These are phyloP conservation scores for Sebastes taczanowskii DNA, from an alignment of 2,797 vertebrate genomes.

Conservation along the genomic window DNA sequence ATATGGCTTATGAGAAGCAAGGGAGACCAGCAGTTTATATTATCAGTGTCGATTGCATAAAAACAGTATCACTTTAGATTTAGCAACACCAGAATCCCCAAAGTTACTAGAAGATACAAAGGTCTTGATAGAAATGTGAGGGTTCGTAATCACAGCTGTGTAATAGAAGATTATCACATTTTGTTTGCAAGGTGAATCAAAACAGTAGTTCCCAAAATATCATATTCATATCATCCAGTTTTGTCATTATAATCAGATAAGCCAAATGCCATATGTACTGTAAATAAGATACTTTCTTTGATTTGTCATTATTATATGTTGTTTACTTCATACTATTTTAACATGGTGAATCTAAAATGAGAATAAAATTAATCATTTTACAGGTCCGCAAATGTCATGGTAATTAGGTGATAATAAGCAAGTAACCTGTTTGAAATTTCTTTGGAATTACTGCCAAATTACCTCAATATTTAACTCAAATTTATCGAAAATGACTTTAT, in stretches of 20 bases:
- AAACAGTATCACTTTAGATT: neutral
- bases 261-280: neutral
- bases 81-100: neutral
- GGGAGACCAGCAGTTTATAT: neutral
- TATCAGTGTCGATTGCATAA: neutral
- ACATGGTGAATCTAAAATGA: neutral
- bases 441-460: no score
- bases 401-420: no score
- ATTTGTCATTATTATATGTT: neutral
- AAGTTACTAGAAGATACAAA: neutral
- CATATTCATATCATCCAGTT: neutral
- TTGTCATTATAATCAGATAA: neutral
- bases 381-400: no score
- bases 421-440: no score
- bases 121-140: neutral
- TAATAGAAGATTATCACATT: neutral
- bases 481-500: no score
- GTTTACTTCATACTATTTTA: neutral
- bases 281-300: neutral
- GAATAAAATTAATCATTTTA: accelerated
- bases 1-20: accelerated
- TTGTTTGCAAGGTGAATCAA: neutral
- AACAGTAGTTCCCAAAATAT: neutral
- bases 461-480: no score
- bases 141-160: neutral